A percentile compares a stretch with the other conserved stretches of the same genome.
Conservation (phyloP, 92 coral and sea anemone species). For the Siderastrea siderea region DNA sequence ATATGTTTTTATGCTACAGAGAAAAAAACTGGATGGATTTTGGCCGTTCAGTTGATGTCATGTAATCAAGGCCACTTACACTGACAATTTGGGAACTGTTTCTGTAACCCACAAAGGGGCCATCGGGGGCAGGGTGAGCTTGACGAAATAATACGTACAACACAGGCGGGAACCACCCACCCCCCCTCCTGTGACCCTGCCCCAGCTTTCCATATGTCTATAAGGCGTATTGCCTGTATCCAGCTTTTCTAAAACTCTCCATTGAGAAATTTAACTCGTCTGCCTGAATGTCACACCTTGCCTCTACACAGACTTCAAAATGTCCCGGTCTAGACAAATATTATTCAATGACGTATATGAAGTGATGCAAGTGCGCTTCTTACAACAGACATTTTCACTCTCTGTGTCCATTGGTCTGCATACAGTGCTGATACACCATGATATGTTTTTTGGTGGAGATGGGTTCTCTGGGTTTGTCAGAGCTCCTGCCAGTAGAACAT, state of each 20-base stretch:
- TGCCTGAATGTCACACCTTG: slow-evolving; percentile 11
- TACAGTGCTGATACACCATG: slow-evolving; percentile 38
- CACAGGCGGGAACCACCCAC: no score
- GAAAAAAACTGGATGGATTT: no score
- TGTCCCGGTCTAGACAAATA: slow-evolving; percentile 21
- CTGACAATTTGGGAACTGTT: no score
- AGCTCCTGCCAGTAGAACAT: slow-evolving; percentile 56
- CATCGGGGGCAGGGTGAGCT: no score
- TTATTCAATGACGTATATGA: slow-evolving; percentile 11
- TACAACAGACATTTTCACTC: slow-evolving; percentile 20
- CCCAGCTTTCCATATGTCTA: not conserved
- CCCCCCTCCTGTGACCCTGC: no score
- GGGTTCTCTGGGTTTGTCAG: slow-evolving; percentile 39
- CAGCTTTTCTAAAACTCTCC: slow-evolving; percentile 21
- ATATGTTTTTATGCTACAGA: no score
- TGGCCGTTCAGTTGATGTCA: no score
- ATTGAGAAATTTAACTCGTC: not conserved
- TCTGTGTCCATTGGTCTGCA: slow-evolving; percentile 24
- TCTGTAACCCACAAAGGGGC: not conserved
- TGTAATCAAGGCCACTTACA: no score
- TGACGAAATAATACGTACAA: no score
- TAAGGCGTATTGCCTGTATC: slow-evolving; percentile 6
- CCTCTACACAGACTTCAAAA: slow-evolving; percentile 4
- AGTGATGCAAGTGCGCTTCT: slow-evolving; percentile 4
- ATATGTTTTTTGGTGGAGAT: not conserved